Base-by-base conservation (phyloP, 2,888 invertebrate genomes). In the Azorinus chamasolen region DNA sequence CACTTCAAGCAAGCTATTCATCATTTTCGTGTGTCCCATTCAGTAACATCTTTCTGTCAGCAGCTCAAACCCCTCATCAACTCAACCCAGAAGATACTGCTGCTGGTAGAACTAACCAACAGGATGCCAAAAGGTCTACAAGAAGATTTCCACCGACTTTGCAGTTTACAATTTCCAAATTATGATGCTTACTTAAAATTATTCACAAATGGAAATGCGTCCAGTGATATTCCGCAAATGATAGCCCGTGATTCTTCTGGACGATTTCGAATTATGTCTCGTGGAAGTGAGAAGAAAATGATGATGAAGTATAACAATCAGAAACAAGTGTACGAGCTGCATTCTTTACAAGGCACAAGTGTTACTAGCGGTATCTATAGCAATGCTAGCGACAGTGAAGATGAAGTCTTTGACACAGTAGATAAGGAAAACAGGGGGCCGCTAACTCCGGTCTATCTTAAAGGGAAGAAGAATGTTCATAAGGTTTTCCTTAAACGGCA, bases 61-160 rank as follows among this genome's bases (percentile, higher is more conserved):
- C 84, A 87, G 57, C 71, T 90, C 4, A 83, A 81, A 37, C 82
- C 83, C 10, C 69, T 88, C 51, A 87, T 89, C 53, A 88, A 85
- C 62, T 73, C 86, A 16, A 85, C 87, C 1, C 85, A 88, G 61
- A 88, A 88, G 65, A 79, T 90, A 20, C 83, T 90, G 25, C 81
- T 90, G 6, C 64, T 90, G 20, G 82, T 88, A 20, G 90, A 90
- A 62, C 63, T 90, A 24, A 86, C 86, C 58, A 79, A 80, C 41
- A 72, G 83, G 43, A 75, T 90, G 54, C 88, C 89, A 1, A 59
- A 69, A 45, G 75, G 77, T 43, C 73, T 86, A 6, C 84, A 87
- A 41, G 84, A 83, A 25, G 90, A 90, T 73, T 90, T 88, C 66
- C 89, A 88, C 54, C 78, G 86, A 53, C 63, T 90, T 18, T 90